phyloP scores from a whole-genome alignment of 2,797 vertebrate species.

The Acestrorhynchus altus region DNA sequence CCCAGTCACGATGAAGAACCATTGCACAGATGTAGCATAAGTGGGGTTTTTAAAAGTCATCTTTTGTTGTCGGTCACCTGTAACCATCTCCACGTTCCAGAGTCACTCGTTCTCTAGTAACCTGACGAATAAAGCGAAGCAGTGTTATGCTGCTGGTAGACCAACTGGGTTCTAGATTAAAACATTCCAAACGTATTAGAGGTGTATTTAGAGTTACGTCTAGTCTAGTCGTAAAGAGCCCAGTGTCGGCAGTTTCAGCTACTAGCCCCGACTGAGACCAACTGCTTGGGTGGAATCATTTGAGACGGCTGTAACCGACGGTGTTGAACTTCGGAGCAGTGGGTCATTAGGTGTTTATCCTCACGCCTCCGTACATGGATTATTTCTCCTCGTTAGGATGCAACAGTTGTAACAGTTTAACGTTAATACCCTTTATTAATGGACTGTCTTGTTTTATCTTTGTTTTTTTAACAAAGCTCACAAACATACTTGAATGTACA shows the following conservation, averaged over 20 bases:
- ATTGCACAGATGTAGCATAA: neutral
- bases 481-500: conserved; percentile 42
- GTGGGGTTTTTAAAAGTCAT: neutral
- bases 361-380: neutral
- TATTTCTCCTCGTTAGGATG: neutral
- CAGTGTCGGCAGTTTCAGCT: neutral
- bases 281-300: too few species aligned
- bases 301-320: too few species aligned
- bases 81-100: neutral
- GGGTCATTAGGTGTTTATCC: neutral
- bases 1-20: neutral
- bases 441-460: neutral
- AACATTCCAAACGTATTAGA: neutral
- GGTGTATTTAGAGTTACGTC: neutral
- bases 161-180: neutral
- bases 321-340: neutral
- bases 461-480: conserved; percentile 45
- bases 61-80: neutral
- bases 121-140: neutral
- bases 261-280: too few species aligned
- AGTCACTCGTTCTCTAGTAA: neutral
- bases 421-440: neutral
- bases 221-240: neutral
- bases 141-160: neutral
- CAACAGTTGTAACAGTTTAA: neutral